Evolutionary conservation across 2,888 invertebrate genomes (phyloP), one percentile per base, ranked within the genome.

Genomic region (Tetragnatha montana): DNA sequence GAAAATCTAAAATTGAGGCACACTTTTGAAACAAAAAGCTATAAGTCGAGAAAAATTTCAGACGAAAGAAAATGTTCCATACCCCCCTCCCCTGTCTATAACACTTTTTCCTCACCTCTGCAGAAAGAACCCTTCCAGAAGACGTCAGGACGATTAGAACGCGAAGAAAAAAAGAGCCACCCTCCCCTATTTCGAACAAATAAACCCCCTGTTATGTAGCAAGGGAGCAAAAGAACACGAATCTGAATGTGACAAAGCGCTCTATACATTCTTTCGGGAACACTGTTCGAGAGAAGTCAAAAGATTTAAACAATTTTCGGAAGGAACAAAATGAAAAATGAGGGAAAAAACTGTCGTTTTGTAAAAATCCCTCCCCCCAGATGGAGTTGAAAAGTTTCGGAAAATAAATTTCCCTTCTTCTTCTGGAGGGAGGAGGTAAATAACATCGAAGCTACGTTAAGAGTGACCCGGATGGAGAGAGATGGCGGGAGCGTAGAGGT

Each of bases 231-330:
- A 81, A 47, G 17, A 10, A 69, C 19, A 35, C 35, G 35, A 35
- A 35, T 14, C 17, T n/a, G 21, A 76, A 8, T 17, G 76, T 49
- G 50, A 50, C 76, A 76, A 50, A 50, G 6, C 6, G 8, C 21
- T 12, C 49, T 50, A n/a, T n/a, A 76, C 50, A 50, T 19, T 76
- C 21, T 49, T 19, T 12, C 50, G 19, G n/a, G n/a, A 49, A 76
- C 76, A 76, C 50, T 76, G 49, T 76, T 76, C 49, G 76, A 81
- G 76, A 81, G 70, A 81, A 81, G 81, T 81, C 70, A 81, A 81
- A 81, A 81, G 81, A 81, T 19, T 81, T 69, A 81, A 81, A 81
- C 70, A 81, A 70, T 81, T 81, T 81, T 81, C 70, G 60, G 19
- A 81, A 47, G 47, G 49, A 69, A 81, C 70, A 70, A 81, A 81